Evolutionary conservation across 2,888 invertebrate species (phyloP), one percentile per base, ranked within the genome.

Genomic region (Eristalis pertinax): DNA sequence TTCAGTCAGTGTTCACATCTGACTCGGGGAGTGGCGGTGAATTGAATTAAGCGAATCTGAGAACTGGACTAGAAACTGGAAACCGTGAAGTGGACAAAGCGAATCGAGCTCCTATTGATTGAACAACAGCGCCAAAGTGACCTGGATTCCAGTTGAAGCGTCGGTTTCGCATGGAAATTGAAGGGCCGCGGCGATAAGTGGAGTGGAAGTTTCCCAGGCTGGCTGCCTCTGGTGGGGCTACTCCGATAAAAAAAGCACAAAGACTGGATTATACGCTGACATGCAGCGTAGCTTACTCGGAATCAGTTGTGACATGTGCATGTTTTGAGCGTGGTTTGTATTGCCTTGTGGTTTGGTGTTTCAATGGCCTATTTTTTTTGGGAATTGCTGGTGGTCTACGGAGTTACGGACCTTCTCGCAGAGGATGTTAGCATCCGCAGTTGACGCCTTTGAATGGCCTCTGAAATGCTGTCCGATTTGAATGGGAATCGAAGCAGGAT

Each of bases 21-120:
- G n/a, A n/a, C 11, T 29, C 41, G 63, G 29, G 2, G 60, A n/a
- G n/a, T 60, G 41, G 38, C 26, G 38, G 19, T 74, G 50, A 63
- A 73, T 73, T 43, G 38, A 43, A 63, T 43, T 63, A 35, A 19
- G 63, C 19, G 32, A 32, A 50, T 50, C 50, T 22, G n/a, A n/a
- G 43, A 50, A 50, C 19, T 50, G 19, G n/a, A 32, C 62, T 32
- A 22, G 19, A 5, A 32, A 19, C 10, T 15, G 2, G 58, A 60
- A 60, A 26, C 50, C 35, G 32, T 38, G 50, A 60, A 38, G 70
- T 38, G 22, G 38, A 60, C 38, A 60, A 1, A 58, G 69, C 56
- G 4, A 32, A 15, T 22, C 7, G 29, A 11, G 26, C 26, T 5
- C 26, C 26, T 26, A 41, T 72, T 62, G 73, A 73, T 72, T 72